Conservation (phyloP, 2,888 invertebrate genomes). For the Drosophila borborema region DNA sequence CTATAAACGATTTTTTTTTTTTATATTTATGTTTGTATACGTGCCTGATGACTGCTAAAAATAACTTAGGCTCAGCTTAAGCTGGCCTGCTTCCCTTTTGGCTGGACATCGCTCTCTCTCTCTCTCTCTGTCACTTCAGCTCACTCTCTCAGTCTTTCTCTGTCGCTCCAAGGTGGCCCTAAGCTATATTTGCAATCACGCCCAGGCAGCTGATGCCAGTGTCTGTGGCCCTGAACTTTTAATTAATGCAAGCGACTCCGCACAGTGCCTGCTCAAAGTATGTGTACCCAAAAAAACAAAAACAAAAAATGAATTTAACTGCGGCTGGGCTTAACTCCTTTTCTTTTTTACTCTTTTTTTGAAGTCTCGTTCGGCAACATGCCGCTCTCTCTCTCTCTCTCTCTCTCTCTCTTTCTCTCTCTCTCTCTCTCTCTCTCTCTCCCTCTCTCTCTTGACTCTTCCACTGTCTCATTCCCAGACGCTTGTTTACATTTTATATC, state of each 20-base stretch:
- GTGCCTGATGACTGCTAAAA: constrained; percentile 23
- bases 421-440: no score
- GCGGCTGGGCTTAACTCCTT: constrained; percentile 20
- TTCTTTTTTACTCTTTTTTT: constrained; percentile 5
- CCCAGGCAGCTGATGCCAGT: constrained; percentile 34
- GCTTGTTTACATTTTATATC: constrained; percentile 76
- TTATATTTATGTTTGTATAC: constrained; percentile 8
- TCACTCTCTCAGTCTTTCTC: no score
- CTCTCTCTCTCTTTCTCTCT: no score
- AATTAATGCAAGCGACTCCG: constrained; percentile 57
- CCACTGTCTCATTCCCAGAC: background rate
- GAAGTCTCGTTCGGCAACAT: constrained; percentile 13
- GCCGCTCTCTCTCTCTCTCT: no score
- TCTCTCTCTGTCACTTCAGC: background rate
- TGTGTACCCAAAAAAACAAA: constrained; percentile 3
- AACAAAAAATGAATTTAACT: constrained; percentile 11
- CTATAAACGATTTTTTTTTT: no score
- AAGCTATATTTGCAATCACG: constrained; percentile 36
- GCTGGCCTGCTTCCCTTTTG: background rate
- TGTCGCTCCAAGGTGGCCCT: background rate
- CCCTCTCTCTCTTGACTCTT: background rate
- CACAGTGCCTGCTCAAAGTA: constrained; percentile 8
- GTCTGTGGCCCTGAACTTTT: constrained; percentile 64
- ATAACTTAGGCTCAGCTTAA: constrained; percentile 19
- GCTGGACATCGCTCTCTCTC: constrained; percentile 3